A percentile compares a stretch with the other conserved stretches of the same genome.
phyloP scores from a whole-genome alignment of 2,113 vertebrate species.

The Poicephalus gulielmi region DNA sequence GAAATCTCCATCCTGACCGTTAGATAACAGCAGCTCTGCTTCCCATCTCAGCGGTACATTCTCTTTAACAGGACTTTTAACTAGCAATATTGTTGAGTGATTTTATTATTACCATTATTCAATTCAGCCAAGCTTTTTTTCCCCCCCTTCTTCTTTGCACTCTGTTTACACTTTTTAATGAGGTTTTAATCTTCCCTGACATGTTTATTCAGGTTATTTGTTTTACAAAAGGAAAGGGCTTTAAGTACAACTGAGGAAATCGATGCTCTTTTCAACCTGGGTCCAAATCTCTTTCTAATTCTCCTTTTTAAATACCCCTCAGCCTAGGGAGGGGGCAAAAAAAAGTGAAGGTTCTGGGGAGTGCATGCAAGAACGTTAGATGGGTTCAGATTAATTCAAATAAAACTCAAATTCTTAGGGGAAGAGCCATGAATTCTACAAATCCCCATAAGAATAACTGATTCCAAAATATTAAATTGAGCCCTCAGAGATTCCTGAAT shows the following conservation, averaged over 20 bases:
- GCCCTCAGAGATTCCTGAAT: neutral
- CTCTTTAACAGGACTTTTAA: slow-evolving; percentile 19
- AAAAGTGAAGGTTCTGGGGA: neutral
- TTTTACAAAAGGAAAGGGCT: slow-evolving; percentile 27
- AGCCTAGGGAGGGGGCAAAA: neutral
- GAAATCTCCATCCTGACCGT: slow-evolving; percentile 14
- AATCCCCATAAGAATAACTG: neutral
- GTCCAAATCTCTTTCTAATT: slow-evolving; percentile 14
- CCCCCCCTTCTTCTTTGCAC: neutral
- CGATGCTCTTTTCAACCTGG: neutral
- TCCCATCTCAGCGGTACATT: neutral
- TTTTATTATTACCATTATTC: slow-evolving; percentile 56
- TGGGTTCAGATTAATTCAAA: neutral
- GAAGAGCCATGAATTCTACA: neutral
- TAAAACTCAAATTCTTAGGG: neutral
- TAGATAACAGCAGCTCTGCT: slow-evolving; percentile 38
- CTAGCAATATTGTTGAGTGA: slow-evolving; percentile 5
- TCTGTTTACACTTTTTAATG: slow-evolving; percentile 67
- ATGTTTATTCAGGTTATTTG: slow-evolving; percentile 66
- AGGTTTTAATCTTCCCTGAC: slow-evolving; percentile 66
- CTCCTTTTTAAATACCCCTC: neutral
- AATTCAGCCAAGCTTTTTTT: neutral
- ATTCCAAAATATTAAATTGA: neutral
- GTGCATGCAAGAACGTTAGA: neutral
- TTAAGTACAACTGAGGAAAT: slow-evolving; percentile 41